phyloP scores from a whole-genome alignment of 2,113 vertebrate species.

The Willisornis vidua region DNA sequence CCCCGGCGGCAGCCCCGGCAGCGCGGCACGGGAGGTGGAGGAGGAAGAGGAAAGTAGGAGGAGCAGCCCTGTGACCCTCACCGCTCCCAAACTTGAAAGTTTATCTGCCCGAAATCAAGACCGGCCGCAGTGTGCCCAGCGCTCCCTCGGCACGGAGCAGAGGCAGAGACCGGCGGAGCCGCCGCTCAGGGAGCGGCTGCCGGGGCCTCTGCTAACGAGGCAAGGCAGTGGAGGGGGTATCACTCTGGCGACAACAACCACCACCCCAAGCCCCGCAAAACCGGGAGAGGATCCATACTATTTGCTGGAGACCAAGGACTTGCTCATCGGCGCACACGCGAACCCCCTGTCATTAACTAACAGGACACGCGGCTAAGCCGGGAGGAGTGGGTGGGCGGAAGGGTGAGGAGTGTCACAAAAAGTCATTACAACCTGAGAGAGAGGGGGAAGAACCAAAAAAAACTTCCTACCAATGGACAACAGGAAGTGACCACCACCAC shows the following conservation, averaged over 20 bases:
- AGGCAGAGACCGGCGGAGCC: neutral
- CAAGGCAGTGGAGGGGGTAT: neutral
- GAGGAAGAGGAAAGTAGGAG: conserved; percentile 61
- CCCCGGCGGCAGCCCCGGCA: conserved; percentile 30
- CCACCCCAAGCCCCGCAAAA: neutral
- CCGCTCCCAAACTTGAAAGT: conserved; percentile 79
- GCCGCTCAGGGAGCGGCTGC: neutral
- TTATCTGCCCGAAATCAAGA: conserved; percentile 72
- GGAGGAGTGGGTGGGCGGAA: neutral
- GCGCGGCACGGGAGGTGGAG: conserved; percentile 25
- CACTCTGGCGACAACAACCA: neutral
- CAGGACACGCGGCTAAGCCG: neutral
- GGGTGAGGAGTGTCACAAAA: conserved; percentile 29
- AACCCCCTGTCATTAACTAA: conserved; percentile 22
- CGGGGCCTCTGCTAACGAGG: neutral
- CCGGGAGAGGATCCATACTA: conserved; percentile 22
- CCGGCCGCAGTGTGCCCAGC: conserved; percentile 41
- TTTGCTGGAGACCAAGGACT: conserved; percentile 25
- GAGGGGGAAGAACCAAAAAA: conserved; percentile 2
- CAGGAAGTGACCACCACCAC: conserved; percentile 69
- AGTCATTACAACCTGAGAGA: conserved; percentile 56
- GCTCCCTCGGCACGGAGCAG: conserved; percentile 18
- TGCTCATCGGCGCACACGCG: neutral
- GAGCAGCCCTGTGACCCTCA: conserved; percentile 69
- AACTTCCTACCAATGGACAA: conserved; percentile 69